Percentiles rank a stretch among this genome's conserved stretches.
phyloP scores from a whole-genome alignment of 2,888 invertebrate genomes.

The Timandra comae region DNA sequence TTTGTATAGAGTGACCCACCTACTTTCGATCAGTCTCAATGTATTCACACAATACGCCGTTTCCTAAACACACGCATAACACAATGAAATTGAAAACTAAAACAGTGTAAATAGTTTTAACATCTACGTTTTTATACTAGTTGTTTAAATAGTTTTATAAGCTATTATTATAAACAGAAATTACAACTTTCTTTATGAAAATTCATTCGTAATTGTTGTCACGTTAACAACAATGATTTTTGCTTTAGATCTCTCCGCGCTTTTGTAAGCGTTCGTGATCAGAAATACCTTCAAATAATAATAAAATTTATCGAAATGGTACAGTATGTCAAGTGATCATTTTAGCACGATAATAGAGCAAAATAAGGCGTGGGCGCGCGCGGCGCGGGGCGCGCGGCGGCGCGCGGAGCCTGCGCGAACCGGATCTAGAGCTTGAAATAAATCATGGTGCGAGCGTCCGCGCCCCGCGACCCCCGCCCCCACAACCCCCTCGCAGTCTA shows the following conservation, averaged over 20 bases:
- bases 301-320: slow-evolving; percentile 26
- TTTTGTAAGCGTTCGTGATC: slow-evolving; percentile 2
- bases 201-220: slow-evolving; percentile 2
- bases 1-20: background rate
- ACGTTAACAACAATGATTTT: slow-evolving; percentile 3
- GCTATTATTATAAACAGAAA: background rate
- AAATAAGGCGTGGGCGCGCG: slow-evolving; percentile 61
- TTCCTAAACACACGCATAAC: background rate
- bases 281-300: slow-evolving; percentile 22
- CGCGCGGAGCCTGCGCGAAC: slow-evolving; percentile 41
- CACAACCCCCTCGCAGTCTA: slow-evolving; percentile 13
- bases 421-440: slow-evolving; percentile 66
- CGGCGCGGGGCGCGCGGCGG: slow-evolving; percentile 19
- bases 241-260: too few relatives aligned
- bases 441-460: slow-evolving; percentile 48
- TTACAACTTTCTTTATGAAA: slow-evolving; percentile 3
- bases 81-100: too few relatives aligned
- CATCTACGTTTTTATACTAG: too few relatives aligned
- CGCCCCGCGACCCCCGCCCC: slow-evolving; percentile 19
- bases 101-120: too few relatives aligned
- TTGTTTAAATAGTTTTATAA: too few relatives aligned
- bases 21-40: too few relatives aligned
- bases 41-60: too few relatives aligned
- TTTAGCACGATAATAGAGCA: slow-evolving; percentile 63
- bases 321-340: slow-evolving; percentile 50